Evolutionary conservation across 2,797 vertebrate genomes (phyloP), one percentile per base, ranked within the genome.

Genomic region (Gambelia wislizenii): DNA sequence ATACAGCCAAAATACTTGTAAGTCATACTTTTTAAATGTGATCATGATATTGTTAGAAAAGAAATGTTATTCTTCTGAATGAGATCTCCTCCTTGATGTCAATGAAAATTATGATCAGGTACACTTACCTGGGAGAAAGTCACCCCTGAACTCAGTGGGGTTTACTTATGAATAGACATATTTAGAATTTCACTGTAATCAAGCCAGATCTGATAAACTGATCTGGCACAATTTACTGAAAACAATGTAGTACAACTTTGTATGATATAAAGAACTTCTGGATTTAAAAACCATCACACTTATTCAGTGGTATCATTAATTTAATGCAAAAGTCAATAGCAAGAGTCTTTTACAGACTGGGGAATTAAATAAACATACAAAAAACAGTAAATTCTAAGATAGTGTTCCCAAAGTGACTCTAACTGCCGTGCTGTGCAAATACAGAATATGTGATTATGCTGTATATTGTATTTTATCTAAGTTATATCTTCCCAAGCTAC

Each of bases 331-430:
- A 67, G 76, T 75, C 77, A 3, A 84, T 79, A 85, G 3, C 52
- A 92, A 90, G 81, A 69, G 22, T 92, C 69, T 18, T 25, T 52
- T 87, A 27, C 4, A 13, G 87, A 92, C 76, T 80, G 87, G 83
- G 89, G 83, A 94, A 90, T 91, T 95, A 94, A 95, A 94, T 91
- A 92, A 93, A 92, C 94, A 91, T 84, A 92, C 78, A 89, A 74
- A 88, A 89, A 86, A 67, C 47, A 81, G 83, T 91, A 84, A 93
- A 92, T 94, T 92, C 89, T 85, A 95, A 94, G 67, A 59, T 84
- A 90, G 92, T 88, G 87, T 89, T 76, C 79, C 83, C 91, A 81
- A 84, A 85, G 84, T 49, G 95, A 90, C 82, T 90, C 56, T 87
- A 95, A 91, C 83, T 81, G 91, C 91, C 91, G 91, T 76, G 86